These are phyloP conservation scores for Geococcyx californianus DNA, from an alignment of 2,113 vertebrate genomes.

Conservation along the genomic window DNA sequence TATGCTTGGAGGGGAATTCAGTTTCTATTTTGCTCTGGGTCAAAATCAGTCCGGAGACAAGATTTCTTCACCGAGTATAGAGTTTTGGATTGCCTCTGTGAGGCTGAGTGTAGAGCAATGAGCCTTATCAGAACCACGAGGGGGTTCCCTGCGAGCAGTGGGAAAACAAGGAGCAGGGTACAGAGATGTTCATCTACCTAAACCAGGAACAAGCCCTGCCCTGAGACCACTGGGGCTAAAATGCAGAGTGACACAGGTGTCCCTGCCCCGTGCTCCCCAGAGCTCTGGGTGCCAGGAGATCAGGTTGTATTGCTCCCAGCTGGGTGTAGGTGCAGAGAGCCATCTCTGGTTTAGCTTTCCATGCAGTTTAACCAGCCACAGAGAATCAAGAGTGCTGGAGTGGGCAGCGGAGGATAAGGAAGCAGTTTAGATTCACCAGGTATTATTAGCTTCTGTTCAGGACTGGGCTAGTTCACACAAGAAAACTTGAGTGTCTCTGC, in stretches of 20 bases:
- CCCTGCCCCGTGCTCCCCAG: not conserved
- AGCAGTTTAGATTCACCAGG: not conserved
- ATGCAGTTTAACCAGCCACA: not conserved
- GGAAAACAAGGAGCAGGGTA: not conserved
- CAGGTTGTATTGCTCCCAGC: not conserved
- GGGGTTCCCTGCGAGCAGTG: not conserved
- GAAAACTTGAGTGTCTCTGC: not conserved
- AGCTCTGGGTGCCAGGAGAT: not conserved
- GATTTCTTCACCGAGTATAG: not conserved
- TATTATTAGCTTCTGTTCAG: not conserved
- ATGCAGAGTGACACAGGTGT: not conserved
- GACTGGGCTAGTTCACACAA: not conserved
- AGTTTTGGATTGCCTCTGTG: not conserved
- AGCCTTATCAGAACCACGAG: not conserved
- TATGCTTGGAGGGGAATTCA: not conserved
- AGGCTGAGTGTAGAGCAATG: not conserved
- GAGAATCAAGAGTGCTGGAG: not conserved
- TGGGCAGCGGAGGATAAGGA: not conserved
- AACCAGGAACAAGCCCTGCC: not conserved
- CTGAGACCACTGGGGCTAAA: fast-evolving
- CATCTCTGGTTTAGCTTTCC: not conserved
- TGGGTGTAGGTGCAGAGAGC: not conserved
- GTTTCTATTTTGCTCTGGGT: constrained; percentile 20
- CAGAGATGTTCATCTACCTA: not conserved
- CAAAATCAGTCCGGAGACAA: not conserved